phyloP scores from a whole-genome alignment of 2,888 invertebrate genomes.

The Amphipoea oculea region DNA sequence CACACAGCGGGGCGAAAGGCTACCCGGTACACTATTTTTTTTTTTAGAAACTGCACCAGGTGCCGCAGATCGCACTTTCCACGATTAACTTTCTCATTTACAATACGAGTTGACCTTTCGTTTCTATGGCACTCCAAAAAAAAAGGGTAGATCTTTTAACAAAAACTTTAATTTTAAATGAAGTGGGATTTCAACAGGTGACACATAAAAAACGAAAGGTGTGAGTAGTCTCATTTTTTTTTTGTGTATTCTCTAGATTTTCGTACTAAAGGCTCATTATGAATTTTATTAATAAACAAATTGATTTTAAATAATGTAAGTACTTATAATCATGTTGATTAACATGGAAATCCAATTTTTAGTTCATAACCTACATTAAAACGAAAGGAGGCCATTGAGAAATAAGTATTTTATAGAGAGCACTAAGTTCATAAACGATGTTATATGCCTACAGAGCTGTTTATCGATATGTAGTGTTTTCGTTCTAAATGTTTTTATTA shows the following conservation, averaged over 20 bases:
- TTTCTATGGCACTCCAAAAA: conserved; percentile 82
- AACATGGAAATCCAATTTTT: conserved; percentile 59
- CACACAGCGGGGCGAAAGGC: conserved; percentile 67
- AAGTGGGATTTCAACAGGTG: conserved; percentile 14
- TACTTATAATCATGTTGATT: conserved; percentile 33
- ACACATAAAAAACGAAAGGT: not conserved
- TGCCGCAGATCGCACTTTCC: conserved; percentile 87
- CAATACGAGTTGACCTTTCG: conserved; percentile 88
- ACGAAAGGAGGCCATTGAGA: conserved; percentile 68
- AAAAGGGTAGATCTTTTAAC: conserved; percentile 69
- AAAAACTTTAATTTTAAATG: conserved; percentile 62
- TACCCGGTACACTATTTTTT: conserved; percentile 69
- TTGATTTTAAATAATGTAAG: conserved; percentile 21
- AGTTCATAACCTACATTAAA: conserved; percentile 66
- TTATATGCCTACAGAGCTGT: conserved; percentile 52
- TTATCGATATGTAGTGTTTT: conserved; percentile 38
- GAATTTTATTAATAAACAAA: conserved; percentile 3
- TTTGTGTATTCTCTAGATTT: not conserved
- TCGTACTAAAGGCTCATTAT: conserved; percentile 2
- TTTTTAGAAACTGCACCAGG: conserved; percentile 83
- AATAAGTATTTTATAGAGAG: conserved; percentile 66
- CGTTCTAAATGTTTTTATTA: conserved; percentile 54
- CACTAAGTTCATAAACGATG: conserved; percentile 67
- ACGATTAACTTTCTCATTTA: conserved; percentile 90
- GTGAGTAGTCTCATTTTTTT: not conserved